Percentiles rank a stretch among this genome's conserved stretches.
Conservation (phyloP, 1,140 invertebrate genomes). For the Drosophila malerkotliana region DNA sequence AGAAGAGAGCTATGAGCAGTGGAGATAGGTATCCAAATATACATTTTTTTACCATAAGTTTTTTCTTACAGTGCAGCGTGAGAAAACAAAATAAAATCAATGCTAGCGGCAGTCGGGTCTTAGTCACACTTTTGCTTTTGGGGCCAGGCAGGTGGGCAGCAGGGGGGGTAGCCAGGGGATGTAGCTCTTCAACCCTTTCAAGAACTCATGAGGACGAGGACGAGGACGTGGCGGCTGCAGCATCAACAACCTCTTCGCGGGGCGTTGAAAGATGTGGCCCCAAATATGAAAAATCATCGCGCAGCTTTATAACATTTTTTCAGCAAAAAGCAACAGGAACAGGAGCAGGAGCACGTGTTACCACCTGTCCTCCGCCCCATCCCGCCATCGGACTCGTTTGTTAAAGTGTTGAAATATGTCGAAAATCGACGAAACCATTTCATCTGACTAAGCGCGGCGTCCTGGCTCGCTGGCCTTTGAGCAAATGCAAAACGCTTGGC, state of each 20-base stretch:
- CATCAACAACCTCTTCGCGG: slow-evolving; percentile 22
- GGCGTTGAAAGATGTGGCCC: slow-evolving; percentile 66
- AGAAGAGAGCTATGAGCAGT: no score
- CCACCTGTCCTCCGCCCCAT: slow-evolving; percentile 12
- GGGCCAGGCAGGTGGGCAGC: slow-evolving; percentile 1
- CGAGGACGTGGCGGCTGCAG: slow-evolving; percentile 36
- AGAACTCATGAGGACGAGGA: slow-evolving; percentile 49
- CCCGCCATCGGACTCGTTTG: slow-evolving; percentile 20
- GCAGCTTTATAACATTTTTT: slow-evolving; percentile 39
- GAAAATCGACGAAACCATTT: slow-evolving; percentile 78
- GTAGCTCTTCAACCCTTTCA: slow-evolving; percentile 69
- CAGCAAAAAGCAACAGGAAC: slow-evolving; percentile 16
- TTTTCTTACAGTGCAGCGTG: slow-evolving; percentile 16
- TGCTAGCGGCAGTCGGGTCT: slow-evolving; percentile 48
- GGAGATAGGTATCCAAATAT: no score
- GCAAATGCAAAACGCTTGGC: slow-evolving; percentile 69
- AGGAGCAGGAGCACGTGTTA: slow-evolving; percentile 37
- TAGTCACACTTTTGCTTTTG: slow-evolving; percentile 67
- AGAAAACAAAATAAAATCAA: slow-evolving; percentile 68
- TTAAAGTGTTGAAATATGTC: slow-evolving; percentile 79
- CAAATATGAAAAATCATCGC: slow-evolving; percentile 77
- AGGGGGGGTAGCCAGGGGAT: background rate
- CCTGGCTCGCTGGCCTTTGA: slow-evolving; percentile 31
- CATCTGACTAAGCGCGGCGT: slow-evolving; percentile 60
- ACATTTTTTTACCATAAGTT: background rate